A percentile compares a stretch with the other conserved stretches of the same genome.
These are phyloP conservation scores for Apamea epomidion DNA, from an alignment of 2,888 invertebrate species.

Conservation along the genomic window DNA sequence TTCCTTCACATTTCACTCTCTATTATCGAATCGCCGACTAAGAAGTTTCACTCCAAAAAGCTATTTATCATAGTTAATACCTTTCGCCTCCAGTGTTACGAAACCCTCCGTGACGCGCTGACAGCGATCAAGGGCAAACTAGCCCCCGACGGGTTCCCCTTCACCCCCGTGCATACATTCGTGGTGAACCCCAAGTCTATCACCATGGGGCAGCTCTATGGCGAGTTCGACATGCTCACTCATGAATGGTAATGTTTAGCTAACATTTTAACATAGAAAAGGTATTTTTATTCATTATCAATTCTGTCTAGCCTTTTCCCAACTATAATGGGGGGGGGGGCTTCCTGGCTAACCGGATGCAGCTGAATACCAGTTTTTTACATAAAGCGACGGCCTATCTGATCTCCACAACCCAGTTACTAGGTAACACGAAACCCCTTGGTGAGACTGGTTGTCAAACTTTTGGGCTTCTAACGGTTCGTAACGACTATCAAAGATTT, in stretches of 20 bases:
- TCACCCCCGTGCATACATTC: constrained; percentile 91
- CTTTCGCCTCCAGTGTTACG: constrained; percentile 90
- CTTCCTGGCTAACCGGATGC: background rate
- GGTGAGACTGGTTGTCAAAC: background rate
- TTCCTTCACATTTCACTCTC: background rate
- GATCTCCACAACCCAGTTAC: background rate
- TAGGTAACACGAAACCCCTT: background rate
- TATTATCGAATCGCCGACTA: background rate
- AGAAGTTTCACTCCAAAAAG: background rate
- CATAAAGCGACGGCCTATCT: background rate
- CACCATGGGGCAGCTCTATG: constrained; percentile 96
- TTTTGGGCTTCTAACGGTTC: background rate
- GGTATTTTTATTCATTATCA: background rate
- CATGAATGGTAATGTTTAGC: constrained; percentile 92
- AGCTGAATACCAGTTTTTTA: background rate
- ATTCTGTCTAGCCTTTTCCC: background rate
- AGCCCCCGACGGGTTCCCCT: constrained; percentile 93
- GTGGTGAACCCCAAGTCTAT: constrained; percentile 95
- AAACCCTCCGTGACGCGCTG: constrained; percentile 92
- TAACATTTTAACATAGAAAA: background rate
- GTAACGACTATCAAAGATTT: background rate
- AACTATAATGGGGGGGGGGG: too few relatives aligned
- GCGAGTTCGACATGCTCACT: constrained; percentile 94
- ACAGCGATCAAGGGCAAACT: constrained; percentile 92
- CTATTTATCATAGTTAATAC: background rate